Evolutionary conservation across 23 tunicate species (phyloP).

Genomic region (Oikopleura vanhoeffeni): DNA sequence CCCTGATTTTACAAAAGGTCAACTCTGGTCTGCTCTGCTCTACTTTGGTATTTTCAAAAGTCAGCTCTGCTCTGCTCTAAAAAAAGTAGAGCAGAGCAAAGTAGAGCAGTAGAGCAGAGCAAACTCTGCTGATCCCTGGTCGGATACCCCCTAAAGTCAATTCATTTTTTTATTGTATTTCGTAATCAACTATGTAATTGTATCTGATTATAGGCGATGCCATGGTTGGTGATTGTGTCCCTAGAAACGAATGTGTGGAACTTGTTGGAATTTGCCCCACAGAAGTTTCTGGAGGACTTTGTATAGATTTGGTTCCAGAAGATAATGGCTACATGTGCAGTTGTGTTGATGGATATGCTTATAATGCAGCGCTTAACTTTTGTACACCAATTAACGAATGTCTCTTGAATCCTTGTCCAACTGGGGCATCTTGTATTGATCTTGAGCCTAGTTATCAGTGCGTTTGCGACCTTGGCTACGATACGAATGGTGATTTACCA

Average conservation of each 20-base stretch:
- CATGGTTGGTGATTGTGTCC: not conserved
- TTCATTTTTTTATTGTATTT: too few relatives aligned
- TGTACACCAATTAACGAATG: not conserved
- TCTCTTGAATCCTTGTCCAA: not conserved
- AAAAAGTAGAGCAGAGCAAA: too few relatives aligned
- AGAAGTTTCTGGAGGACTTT: not conserved
- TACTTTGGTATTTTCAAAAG: too few relatives aligned
- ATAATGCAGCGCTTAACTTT: not conserved
- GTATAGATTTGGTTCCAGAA: not conserved
- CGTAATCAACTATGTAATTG: too few relatives aligned
- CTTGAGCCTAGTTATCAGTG: not conserved
- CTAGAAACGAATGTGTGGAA: not conserved
- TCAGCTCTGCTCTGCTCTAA: too few relatives aligned
- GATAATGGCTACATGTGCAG: not conserved
- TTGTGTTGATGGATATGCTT: not conserved
- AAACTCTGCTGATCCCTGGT: too few relatives aligned
- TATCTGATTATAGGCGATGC: too few relatives aligned
- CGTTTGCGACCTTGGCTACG: not conserved
- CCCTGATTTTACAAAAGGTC: too few relatives aligned
- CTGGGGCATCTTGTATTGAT: not conserved
- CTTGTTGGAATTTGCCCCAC: not conserved
- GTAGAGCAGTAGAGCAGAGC: too few relatives aligned
- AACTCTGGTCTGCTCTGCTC: too few relatives aligned
- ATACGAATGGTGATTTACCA: too few relatives aligned
- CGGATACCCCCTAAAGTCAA: too few relatives aligned